These are phyloP conservation scores for Chymomyza procnemis DNA, from an alignment of 2,888 invertebrate genomes.

Conservation along the genomic window DNA sequence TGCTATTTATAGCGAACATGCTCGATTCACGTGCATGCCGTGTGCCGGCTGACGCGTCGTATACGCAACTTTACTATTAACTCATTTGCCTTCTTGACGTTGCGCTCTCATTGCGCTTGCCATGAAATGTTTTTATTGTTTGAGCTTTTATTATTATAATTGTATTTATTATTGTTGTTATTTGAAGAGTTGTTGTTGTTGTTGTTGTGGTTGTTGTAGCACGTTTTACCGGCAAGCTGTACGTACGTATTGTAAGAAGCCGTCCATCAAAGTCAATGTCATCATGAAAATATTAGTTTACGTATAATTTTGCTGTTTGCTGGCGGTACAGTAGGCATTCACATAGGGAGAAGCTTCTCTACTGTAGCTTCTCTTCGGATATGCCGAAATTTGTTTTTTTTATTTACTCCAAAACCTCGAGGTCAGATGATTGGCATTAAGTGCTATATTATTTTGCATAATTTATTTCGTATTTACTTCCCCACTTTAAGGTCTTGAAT, in stretches of 20 bases:
- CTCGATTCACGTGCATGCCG: constrained; percentile 59
- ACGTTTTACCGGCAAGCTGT: constrained; percentile 6
- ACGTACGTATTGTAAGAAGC: not conserved
- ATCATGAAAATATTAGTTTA: not conserved
- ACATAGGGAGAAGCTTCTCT: not conserved
- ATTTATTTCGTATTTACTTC: too few relatives aligned
- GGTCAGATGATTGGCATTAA: too few relatives aligned
- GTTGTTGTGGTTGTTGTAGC: constrained; percentile 9
- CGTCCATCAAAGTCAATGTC: not conserved
- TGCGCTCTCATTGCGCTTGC: not conserved
- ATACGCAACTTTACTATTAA: constrained; percentile 48
- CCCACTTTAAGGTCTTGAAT: too few relatives aligned
- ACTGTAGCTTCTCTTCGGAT: too few relatives aligned
- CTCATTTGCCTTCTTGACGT: constrained; percentile 1
- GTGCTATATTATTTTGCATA: too few relatives aligned
- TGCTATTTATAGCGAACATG: constrained; percentile 59
- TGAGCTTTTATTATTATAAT: constrained; percentile 24
- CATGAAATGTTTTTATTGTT: not conserved
- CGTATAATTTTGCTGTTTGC: not conserved
- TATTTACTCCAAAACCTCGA: too few relatives aligned
- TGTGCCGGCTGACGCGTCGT: constrained; percentile 38
- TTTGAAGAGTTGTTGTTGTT: constrained; percentile 14
- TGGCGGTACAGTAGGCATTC: not conserved
- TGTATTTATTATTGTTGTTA: constrained; percentile 7
- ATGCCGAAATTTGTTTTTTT: too few relatives aligned